These are phyloP conservation scores for Calameuta idolon DNA, from an alignment of 2,888 invertebrate genomes.

Conservation along the genomic window DNA sequence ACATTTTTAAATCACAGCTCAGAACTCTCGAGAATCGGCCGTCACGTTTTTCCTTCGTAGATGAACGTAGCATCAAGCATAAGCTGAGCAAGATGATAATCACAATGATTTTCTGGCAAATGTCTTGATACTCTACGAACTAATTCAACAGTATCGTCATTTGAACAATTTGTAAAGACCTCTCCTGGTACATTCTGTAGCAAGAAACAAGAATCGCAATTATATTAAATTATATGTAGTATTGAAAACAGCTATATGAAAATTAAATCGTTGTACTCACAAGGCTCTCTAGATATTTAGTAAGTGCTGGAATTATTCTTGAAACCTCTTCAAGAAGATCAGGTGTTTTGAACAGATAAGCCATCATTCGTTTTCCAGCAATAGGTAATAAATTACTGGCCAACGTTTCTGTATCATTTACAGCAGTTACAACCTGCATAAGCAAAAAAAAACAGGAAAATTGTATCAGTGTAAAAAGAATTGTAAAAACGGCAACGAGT, in stretches of 20 bases:
- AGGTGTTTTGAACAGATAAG: conserved; percentile 73
- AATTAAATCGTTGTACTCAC: conserved; percentile 55
- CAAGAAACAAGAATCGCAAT: conserved; percentile 8
- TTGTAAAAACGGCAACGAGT: not conserved
- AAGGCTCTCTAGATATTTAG: conserved; percentile 78
- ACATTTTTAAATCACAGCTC: conserved; percentile 1
- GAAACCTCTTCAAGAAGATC: conserved; percentile 77
- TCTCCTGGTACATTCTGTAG: conserved; percentile 46
- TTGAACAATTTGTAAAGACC: conserved; percentile 56
- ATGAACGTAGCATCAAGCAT: conserved; percentile 61
- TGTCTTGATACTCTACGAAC: conserved; percentile 50
- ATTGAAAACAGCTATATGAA: not conserved
- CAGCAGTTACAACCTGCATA: conserved; percentile 74
- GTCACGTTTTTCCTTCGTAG: conserved; percentile 49
- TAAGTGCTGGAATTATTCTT: conserved; percentile 81
- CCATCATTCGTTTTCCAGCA: conserved; percentile 83
- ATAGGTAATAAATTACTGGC: conserved; percentile 81
- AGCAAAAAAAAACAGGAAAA: conserved; percentile 18
- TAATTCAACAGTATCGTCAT: conserved; percentile 56
- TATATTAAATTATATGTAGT: not conserved
- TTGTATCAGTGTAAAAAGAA: conserved; percentile 7
- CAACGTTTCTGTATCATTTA: conserved; percentile 78
- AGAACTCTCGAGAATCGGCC: not conserved
- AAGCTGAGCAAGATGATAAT: conserved; percentile 57
- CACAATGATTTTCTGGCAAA: conserved; percentile 52